Evolutionary conservation across 2,113 vertebrate genomes (phyloP).

Genomic region (Piprites chloris): DNA sequence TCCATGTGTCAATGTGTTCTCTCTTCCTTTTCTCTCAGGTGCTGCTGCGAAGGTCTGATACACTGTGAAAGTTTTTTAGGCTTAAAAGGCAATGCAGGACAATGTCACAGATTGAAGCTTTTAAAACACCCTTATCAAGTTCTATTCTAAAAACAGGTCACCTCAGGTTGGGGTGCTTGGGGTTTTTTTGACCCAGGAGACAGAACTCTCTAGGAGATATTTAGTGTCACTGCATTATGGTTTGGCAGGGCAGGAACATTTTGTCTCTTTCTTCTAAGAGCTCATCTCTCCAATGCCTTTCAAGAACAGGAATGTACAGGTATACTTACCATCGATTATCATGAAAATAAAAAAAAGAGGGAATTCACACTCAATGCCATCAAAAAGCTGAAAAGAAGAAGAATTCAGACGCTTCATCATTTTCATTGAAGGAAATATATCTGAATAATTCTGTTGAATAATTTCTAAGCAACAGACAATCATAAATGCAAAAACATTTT

Average conservation of each 20-base stretch:
- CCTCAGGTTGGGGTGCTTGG: neutral
- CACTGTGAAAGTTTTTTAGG: neutral
- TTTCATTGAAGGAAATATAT: neutral
- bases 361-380: slow-evolving; percentile 98
- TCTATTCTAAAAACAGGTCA: neutral
- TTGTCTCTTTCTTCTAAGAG: neutral
- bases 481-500: neutral
- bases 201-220: neutral
- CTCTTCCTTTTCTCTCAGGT: neutral
- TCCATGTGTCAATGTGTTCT: neutral
- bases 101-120: neutral
- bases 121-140: neutral
- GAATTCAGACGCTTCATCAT: neutral
- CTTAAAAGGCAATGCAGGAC: neutral
- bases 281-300: neutral
- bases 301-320: neutral
- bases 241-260: neutral
- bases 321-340: slow-evolving; percentile 97
- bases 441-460: neutral
- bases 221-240: neutral
- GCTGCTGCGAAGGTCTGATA: neutral
- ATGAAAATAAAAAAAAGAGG: slow-evolving; percentile 98
- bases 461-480: neutral
- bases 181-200: neutral
- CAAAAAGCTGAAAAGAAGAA: slow-evolving; percentile 86